Percentiles rank a stretch among this genome's conserved stretches.
Conservation (phyloP, 2,888 invertebrate species). For the Pseudococcus jackbeardsleyi region DNA sequence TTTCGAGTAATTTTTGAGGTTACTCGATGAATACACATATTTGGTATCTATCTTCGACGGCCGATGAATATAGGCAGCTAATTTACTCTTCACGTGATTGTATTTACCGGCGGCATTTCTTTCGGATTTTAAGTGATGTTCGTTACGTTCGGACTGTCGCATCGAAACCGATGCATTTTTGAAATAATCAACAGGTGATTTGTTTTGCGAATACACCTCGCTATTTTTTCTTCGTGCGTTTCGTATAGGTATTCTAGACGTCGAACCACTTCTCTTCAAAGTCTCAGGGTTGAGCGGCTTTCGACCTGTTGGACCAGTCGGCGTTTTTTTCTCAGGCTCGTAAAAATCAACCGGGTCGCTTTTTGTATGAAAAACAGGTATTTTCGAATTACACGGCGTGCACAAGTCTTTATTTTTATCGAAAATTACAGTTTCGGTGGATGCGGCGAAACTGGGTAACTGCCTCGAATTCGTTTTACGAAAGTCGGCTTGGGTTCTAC, state of each 20-base stretch:
- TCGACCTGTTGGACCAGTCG: not conserved
- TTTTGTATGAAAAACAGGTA: constrained; percentile 41
- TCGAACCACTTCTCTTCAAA: constrained; percentile 30
- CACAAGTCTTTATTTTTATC: constrained; percentile 14
- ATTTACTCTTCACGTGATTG: constrained; percentile 57
- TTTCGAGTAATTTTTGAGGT: not conserved
- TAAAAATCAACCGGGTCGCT: constrained; percentile 24
- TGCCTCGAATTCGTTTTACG: not conserved
- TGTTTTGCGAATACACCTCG: not conserved
- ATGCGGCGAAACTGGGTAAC: not conserved
- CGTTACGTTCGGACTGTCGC: not conserved
- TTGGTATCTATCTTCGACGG: constrained; percentile 43
- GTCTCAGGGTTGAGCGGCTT: constrained; percentile 42
- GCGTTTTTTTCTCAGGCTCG: constrained; percentile 1
- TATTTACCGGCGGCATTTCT: constrained; percentile 31
- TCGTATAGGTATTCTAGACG: constrained; percentile 61
- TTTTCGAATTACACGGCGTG: constrained; percentile 59
- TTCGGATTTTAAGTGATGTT: not conserved
- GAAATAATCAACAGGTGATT: constrained; percentile 6
- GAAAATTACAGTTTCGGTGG: constrained; percentile 31
- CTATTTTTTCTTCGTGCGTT: not conserved
- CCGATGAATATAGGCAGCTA: constrained; percentile 59
- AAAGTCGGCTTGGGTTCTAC: not conserved
- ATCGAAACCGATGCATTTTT: not conserved
- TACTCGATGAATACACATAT: constrained; percentile 24